Evolutionary conservation across 2,113 vertebrate species (phyloP).

Genomic region (Dendropsophus ebraccatus): DNA sequence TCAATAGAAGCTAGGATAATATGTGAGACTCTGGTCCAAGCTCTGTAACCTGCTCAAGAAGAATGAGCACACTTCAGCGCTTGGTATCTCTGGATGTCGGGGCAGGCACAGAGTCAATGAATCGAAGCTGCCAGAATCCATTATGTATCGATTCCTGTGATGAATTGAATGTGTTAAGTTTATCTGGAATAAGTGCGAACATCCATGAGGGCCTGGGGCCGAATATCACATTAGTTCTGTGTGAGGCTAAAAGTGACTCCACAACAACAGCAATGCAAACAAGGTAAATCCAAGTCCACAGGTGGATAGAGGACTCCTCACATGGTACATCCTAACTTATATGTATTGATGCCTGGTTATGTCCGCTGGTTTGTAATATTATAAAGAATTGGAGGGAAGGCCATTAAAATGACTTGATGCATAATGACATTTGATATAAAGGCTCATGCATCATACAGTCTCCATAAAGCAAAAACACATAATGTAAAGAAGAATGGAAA

Average conservation of each 20-base stretch:
- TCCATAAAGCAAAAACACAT: no score
- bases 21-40: background rate
- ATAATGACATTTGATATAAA: no score
- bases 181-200: slow-evolving; percentile 46
- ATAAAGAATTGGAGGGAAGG: no score
- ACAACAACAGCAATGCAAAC: background rate
- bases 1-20: background rate
- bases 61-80: background rate
- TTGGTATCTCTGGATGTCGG: background rate
- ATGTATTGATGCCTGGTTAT: background rate
- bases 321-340: background rate
- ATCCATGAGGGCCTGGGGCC: background rate
- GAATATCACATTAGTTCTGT: slow-evolving; percentile 24
- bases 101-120: background rate
- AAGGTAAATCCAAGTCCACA: no score
- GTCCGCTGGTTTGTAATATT: no score
- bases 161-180: slow-evolving; percentile 45
- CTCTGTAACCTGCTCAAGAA: background rate
- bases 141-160: slow-evolving; percentile 40
- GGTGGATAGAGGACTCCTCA: background rate
- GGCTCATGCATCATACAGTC: no score
- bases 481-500: no score
- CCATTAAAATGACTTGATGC: no score
- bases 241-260: background rate
- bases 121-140: slow-evolving; percentile 23